Evolutionary conservation across 2,797 vertebrate species (phyloP), one percentile per base, ranked within the genome.

Genomic region (Pseudochromis fuscus): DNA sequence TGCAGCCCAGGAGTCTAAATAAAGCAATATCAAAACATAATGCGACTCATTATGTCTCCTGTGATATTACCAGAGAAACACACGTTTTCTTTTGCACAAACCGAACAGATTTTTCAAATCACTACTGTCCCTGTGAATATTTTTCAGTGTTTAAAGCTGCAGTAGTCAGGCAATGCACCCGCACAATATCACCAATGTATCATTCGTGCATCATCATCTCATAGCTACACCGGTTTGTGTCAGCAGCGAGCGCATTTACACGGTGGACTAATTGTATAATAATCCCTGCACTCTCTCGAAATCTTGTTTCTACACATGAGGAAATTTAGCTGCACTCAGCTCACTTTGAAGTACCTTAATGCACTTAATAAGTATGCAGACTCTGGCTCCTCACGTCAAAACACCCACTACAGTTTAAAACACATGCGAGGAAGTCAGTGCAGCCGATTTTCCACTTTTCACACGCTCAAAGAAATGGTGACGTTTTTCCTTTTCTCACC

Each of bases 281-380:
- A 67, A 58, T 61, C 13, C 19, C 44, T 52, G 21, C 27, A 27
- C 35, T 61, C 25, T 63, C 58, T 56, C 45, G 1, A 30, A 27
- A 42, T 67, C 50, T 55, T 58, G 23, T 25, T 45, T 37, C 30
- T 23, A 61, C 53, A 50, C 13, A 40, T 37, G n/a, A 57, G 49
- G 45, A 38, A 21, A 52, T 21, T 12, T 27, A 55, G 27, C 56
- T 35, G 9, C 15, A 61, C 30, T 73, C 27, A 24, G 7, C 37
- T 55, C 28, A n/a, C 69, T 87, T 78, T 86, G 53, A 86, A 80
- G 71, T 38, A 70, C 16, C 15, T 77, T 50, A 53, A 75, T 69
- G 46, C 37, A 42, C 40, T 58, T 53, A 55, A 60, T 57, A 77
- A 64, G 38, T 57, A 70, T 59, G 55, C 64, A 70, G 33, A 75